phyloP scores from a whole-genome alignment of 2,113 vertebrate species.

The Aythya baeri region DNA sequence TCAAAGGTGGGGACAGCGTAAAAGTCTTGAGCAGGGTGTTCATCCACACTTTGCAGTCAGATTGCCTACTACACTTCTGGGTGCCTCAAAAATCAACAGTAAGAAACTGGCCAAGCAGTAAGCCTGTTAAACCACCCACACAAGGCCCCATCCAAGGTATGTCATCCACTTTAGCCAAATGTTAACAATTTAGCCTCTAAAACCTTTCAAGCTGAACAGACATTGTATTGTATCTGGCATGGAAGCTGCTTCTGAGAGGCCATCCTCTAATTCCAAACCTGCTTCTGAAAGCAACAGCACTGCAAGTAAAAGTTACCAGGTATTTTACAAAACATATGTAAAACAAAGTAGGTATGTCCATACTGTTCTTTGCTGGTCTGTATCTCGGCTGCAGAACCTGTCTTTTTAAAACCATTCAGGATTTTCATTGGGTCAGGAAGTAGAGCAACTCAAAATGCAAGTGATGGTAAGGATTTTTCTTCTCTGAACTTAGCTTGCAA shows the following conservation, averaged over 20 bases:
- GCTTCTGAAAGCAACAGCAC: background rate
- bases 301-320: background rate
- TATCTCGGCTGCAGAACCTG: background rate
- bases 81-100: background rate
- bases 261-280: background rate
- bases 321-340: background rate
- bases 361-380: background rate
- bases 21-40: background rate
- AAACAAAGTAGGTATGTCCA: background rate
- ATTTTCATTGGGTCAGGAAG: background rate
- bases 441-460: background rate
- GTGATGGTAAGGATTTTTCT: background rate
- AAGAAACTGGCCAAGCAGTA: background rate
- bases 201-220: background rate
- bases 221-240: background rate
- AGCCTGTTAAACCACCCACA: background rate
- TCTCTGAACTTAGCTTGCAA: background rate
- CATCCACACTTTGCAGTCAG: background rate
- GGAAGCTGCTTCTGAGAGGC: background rate
- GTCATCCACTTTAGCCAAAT: background rate
- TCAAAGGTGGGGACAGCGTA: background rate
- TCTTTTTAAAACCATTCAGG: background rate
- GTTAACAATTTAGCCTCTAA: background rate
- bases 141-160: background rate
- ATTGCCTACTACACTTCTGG: background rate